Conservation (phyloP, 1,140 invertebrate genomes). For the Macrostomum lignano region DNA sequence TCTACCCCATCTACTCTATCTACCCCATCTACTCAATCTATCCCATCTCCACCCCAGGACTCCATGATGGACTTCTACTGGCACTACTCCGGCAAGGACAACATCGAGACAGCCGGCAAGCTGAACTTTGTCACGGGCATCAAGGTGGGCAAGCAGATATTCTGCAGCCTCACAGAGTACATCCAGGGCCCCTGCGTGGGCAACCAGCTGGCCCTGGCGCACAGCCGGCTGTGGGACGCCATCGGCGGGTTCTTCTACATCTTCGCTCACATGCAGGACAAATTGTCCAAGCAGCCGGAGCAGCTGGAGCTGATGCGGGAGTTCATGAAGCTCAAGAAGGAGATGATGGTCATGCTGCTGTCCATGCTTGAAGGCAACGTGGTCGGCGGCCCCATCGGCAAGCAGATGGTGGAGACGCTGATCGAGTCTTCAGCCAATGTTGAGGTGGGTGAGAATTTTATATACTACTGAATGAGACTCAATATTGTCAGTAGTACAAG, state of each 20-base stretch:
- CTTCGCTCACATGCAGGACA: slow-evolving; percentile 99
- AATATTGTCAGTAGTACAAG: slow-evolving; percentile 9
- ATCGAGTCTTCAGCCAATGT: slow-evolving; percentile 95
- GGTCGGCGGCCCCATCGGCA: slow-evolving; percentile 90
- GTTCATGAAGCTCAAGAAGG: slow-evolving; percentile 86
- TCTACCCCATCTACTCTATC: no score
- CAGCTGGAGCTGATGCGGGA: slow-evolving; percentile 90
- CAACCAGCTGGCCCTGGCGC: slow-evolving; percentile 90
- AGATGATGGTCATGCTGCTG: slow-evolving; percentile 99
- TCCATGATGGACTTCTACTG: slow-evolving; percentile 99
- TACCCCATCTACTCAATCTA: no score
- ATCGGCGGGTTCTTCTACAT: slow-evolving; percentile 95
- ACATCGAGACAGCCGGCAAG: slow-evolving; percentile 50
- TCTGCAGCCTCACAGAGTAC: slow-evolving; percentile 96
- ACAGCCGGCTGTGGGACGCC: slow-evolving; percentile 86
- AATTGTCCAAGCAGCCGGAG: slow-evolving; percentile 68
- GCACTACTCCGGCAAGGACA: slow-evolving; percentile 96
- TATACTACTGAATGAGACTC: slow-evolving; percentile 5
- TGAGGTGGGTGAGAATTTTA: slow-evolving; percentile 33
- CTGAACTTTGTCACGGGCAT: slow-evolving; percentile 91
- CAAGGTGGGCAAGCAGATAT: slow-evolving; percentile 82
- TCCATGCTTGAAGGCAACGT: slow-evolving; percentile 96
- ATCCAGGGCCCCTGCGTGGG: slow-evolving; percentile 80
- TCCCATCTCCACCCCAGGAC: no score
- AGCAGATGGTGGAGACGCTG: slow-evolving; percentile 97